phyloP scores from a whole-genome alignment of 2,113 vertebrate genomes.

The Ascaphus truei region DNA sequence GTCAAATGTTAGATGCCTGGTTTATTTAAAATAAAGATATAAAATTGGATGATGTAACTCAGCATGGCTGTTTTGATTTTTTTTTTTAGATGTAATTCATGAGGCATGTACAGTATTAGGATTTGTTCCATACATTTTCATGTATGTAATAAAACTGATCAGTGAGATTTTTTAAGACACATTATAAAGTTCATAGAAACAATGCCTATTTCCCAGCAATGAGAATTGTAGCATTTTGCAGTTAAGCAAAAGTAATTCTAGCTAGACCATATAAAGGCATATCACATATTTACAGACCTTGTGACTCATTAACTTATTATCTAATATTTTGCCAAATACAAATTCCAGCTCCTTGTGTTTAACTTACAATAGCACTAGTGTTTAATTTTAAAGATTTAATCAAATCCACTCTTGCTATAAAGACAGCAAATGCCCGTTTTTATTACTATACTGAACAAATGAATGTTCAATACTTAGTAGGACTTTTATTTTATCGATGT shows the following conservation, averaged over 20 bases:
- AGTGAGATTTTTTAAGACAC: neutral
- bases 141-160: too few species aligned
- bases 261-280: slow-evolving; percentile 49
- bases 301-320: slow-evolving; percentile 44
- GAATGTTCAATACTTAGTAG: too few species aligned
- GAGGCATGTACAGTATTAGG: too few species aligned
- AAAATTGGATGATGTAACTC: too few species aligned
- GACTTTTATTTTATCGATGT: too few species aligned
- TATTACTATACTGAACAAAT: too few species aligned
- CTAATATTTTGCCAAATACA: slow-evolving; percentile 47
- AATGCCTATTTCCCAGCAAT: slow-evolving; percentile 36
- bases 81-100: too few species aligned
- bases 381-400: slow-evolving; percentile 63
- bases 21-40: too few species aligned
- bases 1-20: too few species aligned
- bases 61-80: too few species aligned
- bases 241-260: slow-evolving; percentile 44
- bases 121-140: too few species aligned
- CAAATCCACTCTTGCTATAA: slow-evolving; percentile 62
- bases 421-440: slow-evolving; percentile 58
- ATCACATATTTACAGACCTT: slow-evolving; percentile 40
- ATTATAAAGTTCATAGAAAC: neutral
- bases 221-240: slow-evolving; percentile 42
- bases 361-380: slow-evolving; percentile 56
- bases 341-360: slow-evolving; percentile 52